Percentiles rank a stretch among this genome's conserved stretches.
Conservation (phyloP, 2,888 invertebrate species). For the Philereme transversata region DNA sequence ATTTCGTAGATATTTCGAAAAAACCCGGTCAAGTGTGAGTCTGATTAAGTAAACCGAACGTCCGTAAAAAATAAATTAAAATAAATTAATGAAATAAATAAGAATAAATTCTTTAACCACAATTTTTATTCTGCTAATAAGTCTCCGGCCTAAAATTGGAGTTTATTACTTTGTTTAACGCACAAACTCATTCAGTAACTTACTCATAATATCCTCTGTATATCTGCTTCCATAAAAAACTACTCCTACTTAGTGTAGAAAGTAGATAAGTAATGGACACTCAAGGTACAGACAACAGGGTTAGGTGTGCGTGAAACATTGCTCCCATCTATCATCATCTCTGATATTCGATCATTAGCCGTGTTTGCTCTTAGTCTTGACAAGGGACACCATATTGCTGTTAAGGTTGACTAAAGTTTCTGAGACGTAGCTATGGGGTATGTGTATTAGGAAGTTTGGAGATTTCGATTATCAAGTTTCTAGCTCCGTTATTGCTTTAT, state of each 20-base stretch:
- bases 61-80: too few relatives aligned
- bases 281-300: slow-evolving; percentile 49
- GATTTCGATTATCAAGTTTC: slow-evolving; percentile 25
- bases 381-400: slow-evolving; percentile 79
- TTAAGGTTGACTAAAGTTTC: slow-evolving; percentile 65
- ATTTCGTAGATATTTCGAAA: too few relatives aligned
- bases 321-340: slow-evolving; percentile 80
- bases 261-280: slow-evolving; percentile 25
- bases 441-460: slow-evolving; percentile 16
- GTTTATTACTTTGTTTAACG: too few relatives aligned
- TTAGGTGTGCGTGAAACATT: slow-evolving; percentile 72
- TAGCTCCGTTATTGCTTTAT: slow-evolving; percentile 17
- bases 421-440: slow-evolving; percentile 30
- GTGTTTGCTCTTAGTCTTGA: slow-evolving; percentile 71
- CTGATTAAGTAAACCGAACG: too few relatives aligned
- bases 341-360: slow-evolving; percentile 77
- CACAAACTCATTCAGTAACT: too few relatives aligned
- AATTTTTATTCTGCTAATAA: too few relatives aligned
- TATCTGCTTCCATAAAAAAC: too few relatives aligned
- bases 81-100: too few relatives aligned
- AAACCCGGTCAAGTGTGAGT: too few relatives aligned
- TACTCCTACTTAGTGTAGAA: background rate
- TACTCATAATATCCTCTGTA: too few relatives aligned
- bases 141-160: too few relatives aligned
- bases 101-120: too few relatives aligned